Evolutionary conservation across 2,113 vertebrate genomes (phyloP).

Genomic region (Alethe castanea): DNA sequence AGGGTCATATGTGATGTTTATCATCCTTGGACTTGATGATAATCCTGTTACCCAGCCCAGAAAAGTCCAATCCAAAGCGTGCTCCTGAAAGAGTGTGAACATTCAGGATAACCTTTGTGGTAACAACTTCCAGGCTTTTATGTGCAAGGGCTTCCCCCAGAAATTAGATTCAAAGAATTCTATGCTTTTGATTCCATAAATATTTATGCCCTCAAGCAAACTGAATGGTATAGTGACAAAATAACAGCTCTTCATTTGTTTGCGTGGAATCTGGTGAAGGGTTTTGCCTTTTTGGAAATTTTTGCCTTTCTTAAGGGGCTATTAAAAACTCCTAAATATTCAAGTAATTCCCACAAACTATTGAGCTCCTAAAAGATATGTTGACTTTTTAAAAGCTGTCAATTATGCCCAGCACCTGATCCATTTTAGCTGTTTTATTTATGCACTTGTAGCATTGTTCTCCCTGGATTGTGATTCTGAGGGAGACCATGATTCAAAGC

Average conservation of each 20-base stretch:
- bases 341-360: not conserved
- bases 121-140: not conserved
- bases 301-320: not conserved
- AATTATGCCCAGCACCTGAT: not conserved
- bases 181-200: not conserved
- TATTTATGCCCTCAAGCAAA: not conserved
- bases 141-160: fast-evolving
- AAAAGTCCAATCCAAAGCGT: not conserved
- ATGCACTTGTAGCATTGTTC: not conserved
- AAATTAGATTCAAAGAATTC: not conserved
- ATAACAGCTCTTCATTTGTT: not conserved
- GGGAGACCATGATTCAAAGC: not conserved
- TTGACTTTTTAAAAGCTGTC: not conserved
- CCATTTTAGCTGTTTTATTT: not conserved
- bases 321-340: not conserved
- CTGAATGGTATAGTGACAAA: not conserved
- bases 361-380: not conserved
- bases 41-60: not conserved
- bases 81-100: not conserved
- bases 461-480: not conserved
- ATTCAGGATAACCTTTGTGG: not conserved
- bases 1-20: not conserved
- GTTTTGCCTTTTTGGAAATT: not conserved
- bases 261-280: not conserved
- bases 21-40: not conserved